phyloP scores from a whole-genome alignment of 2,113 vertebrate species.

The Pontoporia blainvillei region DNA sequence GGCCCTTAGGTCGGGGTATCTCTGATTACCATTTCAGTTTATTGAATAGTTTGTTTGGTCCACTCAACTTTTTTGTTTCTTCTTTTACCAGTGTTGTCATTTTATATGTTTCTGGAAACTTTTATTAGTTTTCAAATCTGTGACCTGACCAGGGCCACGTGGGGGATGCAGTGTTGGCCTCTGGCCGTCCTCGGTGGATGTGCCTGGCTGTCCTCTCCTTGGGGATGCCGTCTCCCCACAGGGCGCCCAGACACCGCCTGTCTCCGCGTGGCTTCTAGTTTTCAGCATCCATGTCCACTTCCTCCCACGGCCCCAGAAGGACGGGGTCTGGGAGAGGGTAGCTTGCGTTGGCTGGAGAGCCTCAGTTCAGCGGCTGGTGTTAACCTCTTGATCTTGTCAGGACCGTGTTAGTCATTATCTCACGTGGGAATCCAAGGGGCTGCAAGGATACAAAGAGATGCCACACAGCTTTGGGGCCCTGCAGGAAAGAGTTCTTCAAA shows the following conservation, averaged over 20 bases:
- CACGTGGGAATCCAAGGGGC: not conserved
- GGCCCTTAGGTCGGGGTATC: not conserved
- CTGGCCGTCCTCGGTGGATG: rapidly evolving
- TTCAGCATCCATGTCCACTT: rapidly evolving
- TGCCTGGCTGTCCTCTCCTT: rapidly evolving
- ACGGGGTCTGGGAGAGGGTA: rapidly evolving
- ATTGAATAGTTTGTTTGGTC: not conserved
- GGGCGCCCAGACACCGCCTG: rapidly evolving
- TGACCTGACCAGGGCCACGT: rapidly evolving
- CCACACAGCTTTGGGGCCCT: rapidly evolving
- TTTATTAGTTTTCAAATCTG: not conserved
- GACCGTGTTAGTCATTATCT: rapidly evolving
- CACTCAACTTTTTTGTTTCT: not conserved
- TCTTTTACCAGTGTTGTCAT: not conserved
- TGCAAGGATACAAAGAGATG: no score
- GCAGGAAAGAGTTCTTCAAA: not conserved
- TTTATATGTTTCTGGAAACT: not conserved
- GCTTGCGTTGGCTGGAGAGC: rapidly evolving
- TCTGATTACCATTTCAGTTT: not conserved
- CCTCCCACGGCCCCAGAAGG: not conserved
- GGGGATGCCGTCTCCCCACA: rapidly evolving
- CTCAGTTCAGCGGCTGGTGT: rapidly evolving
- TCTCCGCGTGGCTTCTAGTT: not conserved
- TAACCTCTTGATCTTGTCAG: rapidly evolving
- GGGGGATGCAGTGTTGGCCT: rapidly evolving